Conservation (phyloP, 2,797 vertebrate genomes). For the Amphiprion clarkii region DNA sequence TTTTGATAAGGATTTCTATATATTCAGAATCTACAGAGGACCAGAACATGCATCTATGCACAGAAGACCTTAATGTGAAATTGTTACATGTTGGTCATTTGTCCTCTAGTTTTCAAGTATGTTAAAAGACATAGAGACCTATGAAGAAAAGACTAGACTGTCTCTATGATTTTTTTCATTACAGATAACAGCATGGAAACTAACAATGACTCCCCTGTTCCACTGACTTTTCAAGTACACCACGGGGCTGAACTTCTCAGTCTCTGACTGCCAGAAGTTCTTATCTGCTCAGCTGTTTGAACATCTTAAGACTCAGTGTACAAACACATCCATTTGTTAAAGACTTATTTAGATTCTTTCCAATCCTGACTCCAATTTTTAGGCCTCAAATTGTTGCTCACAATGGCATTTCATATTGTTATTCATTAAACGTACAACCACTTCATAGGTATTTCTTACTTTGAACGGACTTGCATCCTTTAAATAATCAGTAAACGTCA, state of each 20-base stretch:
- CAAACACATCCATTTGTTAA: not conserved
- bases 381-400: too few species aligned
- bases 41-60: too few species aligned
- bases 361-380: not conserved
- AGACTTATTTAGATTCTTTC: not conserved
- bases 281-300: constrained; percentile 13
- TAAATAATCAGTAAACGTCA: not conserved
- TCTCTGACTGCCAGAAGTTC: not conserved
- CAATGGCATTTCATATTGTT: too few species aligned
- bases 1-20: too few species aligned
- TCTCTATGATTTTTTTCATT: constrained; percentile 4
- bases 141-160: constrained; percentile 3
- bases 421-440: not conserved
- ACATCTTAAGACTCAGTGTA: not conserved
- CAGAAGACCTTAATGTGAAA: not conserved
- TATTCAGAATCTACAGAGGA: not conserved
- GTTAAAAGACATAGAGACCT: not conserved
- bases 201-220: not conserved
- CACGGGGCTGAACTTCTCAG: constrained; percentile 13
- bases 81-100: not conserved
- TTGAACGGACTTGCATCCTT: not conserved
- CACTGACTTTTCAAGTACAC: not conserved
- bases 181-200: too few species aligned
- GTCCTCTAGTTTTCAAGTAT: not conserved
- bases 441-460: not conserved